Conservation (phyloP, 2,888 invertebrate genomes). For the Leucophenga maculata region DNA sequence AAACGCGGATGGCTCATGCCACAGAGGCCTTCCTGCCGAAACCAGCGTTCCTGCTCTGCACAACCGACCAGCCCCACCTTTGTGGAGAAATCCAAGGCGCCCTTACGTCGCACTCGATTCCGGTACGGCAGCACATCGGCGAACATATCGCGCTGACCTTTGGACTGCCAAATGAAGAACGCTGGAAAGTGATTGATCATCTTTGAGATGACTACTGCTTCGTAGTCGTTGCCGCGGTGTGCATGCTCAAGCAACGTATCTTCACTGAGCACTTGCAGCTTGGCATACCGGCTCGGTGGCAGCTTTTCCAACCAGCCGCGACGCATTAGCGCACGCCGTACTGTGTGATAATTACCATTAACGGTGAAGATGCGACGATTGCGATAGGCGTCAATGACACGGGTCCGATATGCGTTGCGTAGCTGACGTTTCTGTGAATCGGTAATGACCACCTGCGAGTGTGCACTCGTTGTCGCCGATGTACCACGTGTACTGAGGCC, state of each 20-base stretch:
- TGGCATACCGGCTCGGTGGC: constrained; percentile 62
- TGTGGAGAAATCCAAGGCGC: constrained; percentile 72
- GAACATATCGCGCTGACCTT: constrained; percentile 59
- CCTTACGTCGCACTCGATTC: constrained; percentile 64
- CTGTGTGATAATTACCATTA: constrained; percentile 62
- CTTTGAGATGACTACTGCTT: constrained; percentile 74
- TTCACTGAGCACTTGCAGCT: constrained; percentile 64
- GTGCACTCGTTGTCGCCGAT: background rate
- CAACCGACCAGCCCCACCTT: constrained; percentile 73
- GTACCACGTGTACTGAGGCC: no score
- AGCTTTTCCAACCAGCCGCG: constrained; percentile 85
- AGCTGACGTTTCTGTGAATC: constrained; percentile 53
- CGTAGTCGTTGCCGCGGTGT: constrained; percentile 66
- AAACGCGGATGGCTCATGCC: constrained; percentile 81
- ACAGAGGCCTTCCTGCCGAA: constrained; percentile 59
- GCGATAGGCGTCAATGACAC: constrained; percentile 65
- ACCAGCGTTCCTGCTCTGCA: constrained; percentile 67
- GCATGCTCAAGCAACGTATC: constrained; percentile 62
- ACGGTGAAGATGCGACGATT: constrained; percentile 69
- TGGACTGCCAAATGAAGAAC: constrained; percentile 81
- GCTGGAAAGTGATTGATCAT: constrained; percentile 77
- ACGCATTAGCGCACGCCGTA: constrained; percentile 74
- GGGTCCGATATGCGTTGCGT: constrained; percentile 57
- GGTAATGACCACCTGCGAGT: background rate
- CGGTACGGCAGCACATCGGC: constrained; percentile 59